phyloP scores from a whole-genome alignment of 2,797 vertebrate species.

The Danio tinwini region DNA sequence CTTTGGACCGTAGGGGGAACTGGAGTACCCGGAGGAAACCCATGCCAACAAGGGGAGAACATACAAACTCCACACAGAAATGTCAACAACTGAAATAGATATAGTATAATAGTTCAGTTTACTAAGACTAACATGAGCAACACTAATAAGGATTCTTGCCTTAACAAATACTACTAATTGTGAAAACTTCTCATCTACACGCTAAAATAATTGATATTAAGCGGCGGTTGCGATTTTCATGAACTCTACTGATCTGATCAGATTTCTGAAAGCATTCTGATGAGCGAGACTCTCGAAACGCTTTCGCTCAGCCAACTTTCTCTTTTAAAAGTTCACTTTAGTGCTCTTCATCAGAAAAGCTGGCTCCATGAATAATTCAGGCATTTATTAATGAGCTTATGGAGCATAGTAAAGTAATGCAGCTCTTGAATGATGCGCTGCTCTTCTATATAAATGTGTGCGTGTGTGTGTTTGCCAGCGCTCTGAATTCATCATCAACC shows the following conservation, averaged over 20 bases:
- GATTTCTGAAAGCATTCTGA: neutral
- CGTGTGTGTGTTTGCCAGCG: neutral
- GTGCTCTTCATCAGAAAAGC: slow-evolving; percentile 37
- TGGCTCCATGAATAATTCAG: slow-evolving; percentile 59
- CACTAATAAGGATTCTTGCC: neutral
- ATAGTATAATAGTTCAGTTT: neutral
- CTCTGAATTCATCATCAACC: slow-evolving; percentile 47
- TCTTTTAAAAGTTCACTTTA: slow-evolving; percentile 33
- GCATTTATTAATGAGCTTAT: slow-evolving; percentile 61
- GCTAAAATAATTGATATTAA: neutral
- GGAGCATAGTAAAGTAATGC: slow-evolving; percentile 47
- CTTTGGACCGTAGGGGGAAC: too few species aligned
- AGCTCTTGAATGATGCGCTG: slow-evolving; percentile 16
- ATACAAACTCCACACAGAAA: too few species aligned
- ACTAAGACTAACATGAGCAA: neutral
- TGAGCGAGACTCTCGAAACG: neutral
- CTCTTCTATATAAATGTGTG: slow-evolving; percentile 36
- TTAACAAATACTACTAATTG: neutral
- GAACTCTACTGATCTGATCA: neutral
- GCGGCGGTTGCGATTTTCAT: neutral
- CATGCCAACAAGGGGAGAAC: too few species aligned
- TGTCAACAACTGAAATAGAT: too few species aligned
- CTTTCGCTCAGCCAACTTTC: slow-evolving; percentile 2
- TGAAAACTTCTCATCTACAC: neutral
- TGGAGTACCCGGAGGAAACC: too few species aligned